Conservation (phyloP, 2,888 invertebrate species). For the Heteropelma amictum region DNA sequence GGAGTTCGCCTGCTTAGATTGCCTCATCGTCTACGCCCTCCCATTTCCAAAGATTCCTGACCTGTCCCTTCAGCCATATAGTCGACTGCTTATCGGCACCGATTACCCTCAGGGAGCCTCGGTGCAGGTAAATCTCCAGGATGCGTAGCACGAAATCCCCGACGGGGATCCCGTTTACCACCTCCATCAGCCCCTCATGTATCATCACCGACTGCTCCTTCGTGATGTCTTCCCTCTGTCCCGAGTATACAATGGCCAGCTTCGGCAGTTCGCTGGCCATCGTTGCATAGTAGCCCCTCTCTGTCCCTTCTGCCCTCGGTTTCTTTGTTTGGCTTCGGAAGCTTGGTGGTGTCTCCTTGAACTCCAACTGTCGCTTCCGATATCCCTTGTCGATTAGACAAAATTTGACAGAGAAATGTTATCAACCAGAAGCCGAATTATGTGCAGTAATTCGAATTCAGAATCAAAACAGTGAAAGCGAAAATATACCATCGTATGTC, state of each 20-base stretch:
- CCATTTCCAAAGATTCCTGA: neutral
- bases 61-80: neutral
- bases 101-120: neutral
- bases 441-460: no score
- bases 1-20: neutral
- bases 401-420: no score
- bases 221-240: neutral
- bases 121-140: slow-evolving; percentile 11
- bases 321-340: neutral
- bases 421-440: no score
- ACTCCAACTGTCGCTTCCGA: slow-evolving; percentile 2
- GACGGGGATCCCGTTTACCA: neutral
- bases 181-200: slow-evolving; percentile 15
- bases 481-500: no score
- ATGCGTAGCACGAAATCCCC: slow-evolving; percentile 16
- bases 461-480: no score
- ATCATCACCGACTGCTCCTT: slow-evolving; percentile 1
- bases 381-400: no score
- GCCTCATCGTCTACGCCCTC: slow-evolving; percentile 13
- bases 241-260: slow-evolving; percentile 9
- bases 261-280: slow-evolving; percentile 1
- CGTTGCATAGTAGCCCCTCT: neutral
- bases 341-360: neutral
- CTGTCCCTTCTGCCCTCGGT: neutral
- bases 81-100: slow-evolving; percentile 3